Conservation (phyloP, 2,113 vertebrate genomes). For the Ammodytes marinus region DNA sequence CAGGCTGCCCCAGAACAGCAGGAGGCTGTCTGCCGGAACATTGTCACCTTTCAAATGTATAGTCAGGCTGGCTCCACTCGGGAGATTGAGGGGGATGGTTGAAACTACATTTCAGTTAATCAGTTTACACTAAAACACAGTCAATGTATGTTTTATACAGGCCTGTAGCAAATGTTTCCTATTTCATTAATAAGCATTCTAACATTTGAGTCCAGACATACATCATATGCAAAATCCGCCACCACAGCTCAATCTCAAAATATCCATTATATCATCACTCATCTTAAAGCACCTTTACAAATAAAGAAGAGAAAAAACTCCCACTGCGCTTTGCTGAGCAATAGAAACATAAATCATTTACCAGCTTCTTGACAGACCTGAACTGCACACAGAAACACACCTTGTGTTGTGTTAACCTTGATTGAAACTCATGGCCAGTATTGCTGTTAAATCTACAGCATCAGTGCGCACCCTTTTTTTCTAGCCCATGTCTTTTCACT, state of each 20-base stretch:
- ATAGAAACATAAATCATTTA: constrained; percentile 20
- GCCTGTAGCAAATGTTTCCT: too few relatives aligned
- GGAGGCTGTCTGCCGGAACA: too few relatives aligned
- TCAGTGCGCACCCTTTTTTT: neutral
- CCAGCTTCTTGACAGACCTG: constrained; percentile 13
- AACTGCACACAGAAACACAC: constrained; percentile 10
- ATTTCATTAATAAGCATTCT: too few relatives aligned
- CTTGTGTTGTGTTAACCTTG: neutral
- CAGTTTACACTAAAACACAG: too few relatives aligned
- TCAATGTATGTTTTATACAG: too few relatives aligned
- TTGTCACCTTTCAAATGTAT: too few relatives aligned
- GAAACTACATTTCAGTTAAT: too few relatives aligned
- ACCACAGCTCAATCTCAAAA: constrained; percentile 42
- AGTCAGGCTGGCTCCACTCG: too few relatives aligned
- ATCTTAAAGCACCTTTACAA: constrained; percentile 11
- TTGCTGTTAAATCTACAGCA: neutral
- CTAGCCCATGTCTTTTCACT: neutral
- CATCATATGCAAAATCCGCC: too few relatives aligned
- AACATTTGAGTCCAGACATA: too few relatives aligned
- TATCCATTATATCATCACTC: constrained; percentile 34
- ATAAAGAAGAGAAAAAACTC: constrained; percentile 2
- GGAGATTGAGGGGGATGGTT: too few relatives aligned
- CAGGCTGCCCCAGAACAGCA: too few relatives aligned
- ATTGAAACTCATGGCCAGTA: neutral
- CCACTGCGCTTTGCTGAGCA: constrained; percentile 18